Percentiles rank a stretch among this genome's conserved stretches.
Conservation (phyloP, 2,888 invertebrate genomes). For the Biston betularia region DNA sequence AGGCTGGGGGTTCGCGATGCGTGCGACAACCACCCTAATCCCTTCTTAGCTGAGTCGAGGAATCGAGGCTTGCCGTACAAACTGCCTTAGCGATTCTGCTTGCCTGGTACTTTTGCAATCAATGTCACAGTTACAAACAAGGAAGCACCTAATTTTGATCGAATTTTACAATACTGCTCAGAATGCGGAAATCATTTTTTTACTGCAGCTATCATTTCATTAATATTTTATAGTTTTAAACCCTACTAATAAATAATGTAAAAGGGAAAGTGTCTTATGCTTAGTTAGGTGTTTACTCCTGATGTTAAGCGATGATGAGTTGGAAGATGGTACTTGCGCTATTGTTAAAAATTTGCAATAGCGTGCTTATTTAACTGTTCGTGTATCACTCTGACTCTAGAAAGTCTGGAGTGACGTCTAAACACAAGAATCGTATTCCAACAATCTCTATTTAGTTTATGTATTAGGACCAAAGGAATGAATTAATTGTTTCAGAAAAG, state of each 20-base stretch:
- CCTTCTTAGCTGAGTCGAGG: conserved; percentile 72
- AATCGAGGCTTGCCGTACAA: conserved; percentile 64
- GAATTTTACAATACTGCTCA: background rate
- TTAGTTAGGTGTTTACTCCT: background rate
- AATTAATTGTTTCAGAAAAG: conserved; percentile 40
- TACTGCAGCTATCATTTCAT: too few species aligned
- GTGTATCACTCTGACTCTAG: conserved; percentile 5
- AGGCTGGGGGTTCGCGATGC: conserved; percentile 58
- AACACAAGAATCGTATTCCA: conserved; percentile 20
- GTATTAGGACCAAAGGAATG: conserved; percentile 35
- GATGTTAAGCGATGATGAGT: too few species aligned
- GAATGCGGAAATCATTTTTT: too few species aligned
- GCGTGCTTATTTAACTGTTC: background rate
- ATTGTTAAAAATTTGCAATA: too few species aligned
- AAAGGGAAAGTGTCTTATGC: background rate
- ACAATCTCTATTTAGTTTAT: conserved; percentile 17
- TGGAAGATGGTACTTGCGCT: too few species aligned
- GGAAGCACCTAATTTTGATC: background rate
- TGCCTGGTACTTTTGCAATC: conserved; percentile 51
- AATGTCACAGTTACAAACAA: conserved; percentile 18
- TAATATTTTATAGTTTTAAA: too few species aligned
- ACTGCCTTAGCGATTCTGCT: conserved; percentile 59
- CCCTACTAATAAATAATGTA: too few species aligned
- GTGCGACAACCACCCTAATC: conserved; percentile 74
- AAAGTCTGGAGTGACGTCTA: conserved; percentile 4